Evolutionary conservation across 2,888 invertebrate species (phyloP).

Genomic region (Agonopterix heracliana): DNA sequence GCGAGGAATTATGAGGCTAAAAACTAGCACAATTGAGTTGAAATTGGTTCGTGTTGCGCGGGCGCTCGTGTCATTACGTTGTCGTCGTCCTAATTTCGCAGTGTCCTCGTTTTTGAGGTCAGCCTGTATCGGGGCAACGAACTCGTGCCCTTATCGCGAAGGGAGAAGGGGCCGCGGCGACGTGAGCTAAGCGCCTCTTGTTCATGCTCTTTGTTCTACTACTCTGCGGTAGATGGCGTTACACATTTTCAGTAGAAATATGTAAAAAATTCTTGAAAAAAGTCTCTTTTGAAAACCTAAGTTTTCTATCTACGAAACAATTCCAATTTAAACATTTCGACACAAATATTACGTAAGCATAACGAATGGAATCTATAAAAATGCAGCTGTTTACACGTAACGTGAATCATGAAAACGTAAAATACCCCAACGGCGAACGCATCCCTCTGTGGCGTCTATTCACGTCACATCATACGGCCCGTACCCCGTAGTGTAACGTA

Average conservation of each 20-base stretch:
- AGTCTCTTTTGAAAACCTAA: too few species aligned
- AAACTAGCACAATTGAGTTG: slow-evolving; percentile 26
- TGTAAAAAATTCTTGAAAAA: too few species aligned
- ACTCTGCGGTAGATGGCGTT: slow-evolving; percentile 62
- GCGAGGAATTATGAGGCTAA: slow-evolving; percentile 34
- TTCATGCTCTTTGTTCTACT: slow-evolving; percentile 23
- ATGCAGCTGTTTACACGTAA: too few species aligned
- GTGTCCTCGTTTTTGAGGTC: slow-evolving; percentile 85
- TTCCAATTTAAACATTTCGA: too few species aligned
- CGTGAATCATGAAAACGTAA: too few species aligned
- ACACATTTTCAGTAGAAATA: slow-evolving; percentile 1
- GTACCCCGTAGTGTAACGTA: slow-evolving; percentile 19
- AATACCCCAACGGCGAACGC: too few species aligned
- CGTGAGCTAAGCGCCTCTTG: slow-evolving; percentile 25
- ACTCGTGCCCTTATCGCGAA: slow-evolving; percentile 75
- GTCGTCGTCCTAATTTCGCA: slow-evolving; percentile 78
- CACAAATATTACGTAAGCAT: too few species aligned
- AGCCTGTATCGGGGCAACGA: slow-evolving; percentile 77
- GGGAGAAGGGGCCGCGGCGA: slow-evolving; percentile 40
- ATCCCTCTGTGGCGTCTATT: too few species aligned
- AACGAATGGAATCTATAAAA: too few species aligned
- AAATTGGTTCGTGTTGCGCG: slow-evolving; percentile 37
- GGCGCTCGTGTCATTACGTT: slow-evolving; percentile 71
- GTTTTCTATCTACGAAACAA: too few species aligned
- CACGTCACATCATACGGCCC: too few species aligned